A percentile compares a stretch with the other conserved stretches of the same genome.
Conservation (phyloP, 2,797 vertebrate species). For the Lerista edwardsae region DNA sequence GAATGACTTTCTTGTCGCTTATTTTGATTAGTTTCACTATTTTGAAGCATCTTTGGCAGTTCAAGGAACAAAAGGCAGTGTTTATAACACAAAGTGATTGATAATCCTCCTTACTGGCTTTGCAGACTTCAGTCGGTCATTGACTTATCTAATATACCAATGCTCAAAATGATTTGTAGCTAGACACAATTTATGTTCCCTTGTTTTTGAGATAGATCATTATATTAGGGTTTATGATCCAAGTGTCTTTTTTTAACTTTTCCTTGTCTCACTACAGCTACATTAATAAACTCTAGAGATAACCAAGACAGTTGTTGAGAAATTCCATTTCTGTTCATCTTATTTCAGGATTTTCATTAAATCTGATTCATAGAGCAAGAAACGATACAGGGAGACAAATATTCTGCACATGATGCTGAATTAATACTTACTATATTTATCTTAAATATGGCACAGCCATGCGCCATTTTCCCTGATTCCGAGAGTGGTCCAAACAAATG, state of each 20-base stretch:
- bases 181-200: not conserved
- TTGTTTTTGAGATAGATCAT: not conserved
- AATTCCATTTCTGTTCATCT: not conserved
- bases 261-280: not conserved
- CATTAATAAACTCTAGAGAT: slow-evolving; percentile 22
- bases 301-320: not conserved
- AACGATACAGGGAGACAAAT: not conserved
- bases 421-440: not conserved
- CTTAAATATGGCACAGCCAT: too few species aligned
- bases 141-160: not conserved
- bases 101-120: slow-evolving; percentile 20
- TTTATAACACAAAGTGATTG: slow-evolving; percentile 1
- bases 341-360: slow-evolving; percentile 16
- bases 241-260: not conserved
- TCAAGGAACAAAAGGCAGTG: slow-evolving; percentile 4
- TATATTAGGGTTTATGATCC: not conserved
- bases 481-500: too few species aligned
- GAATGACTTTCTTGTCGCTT: not conserved
- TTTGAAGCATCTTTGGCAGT: not conserved
- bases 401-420: not conserved
- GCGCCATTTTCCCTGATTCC: too few species aligned
- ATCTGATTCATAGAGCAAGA: not conserved
- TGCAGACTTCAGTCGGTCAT: not conserved
- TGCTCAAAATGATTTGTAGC: slow-evolving; percentile 22
- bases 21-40: not conserved